Conservation (phyloP, 1,140 invertebrate genomes). For the Dendrolimus kikuchii region DNA sequence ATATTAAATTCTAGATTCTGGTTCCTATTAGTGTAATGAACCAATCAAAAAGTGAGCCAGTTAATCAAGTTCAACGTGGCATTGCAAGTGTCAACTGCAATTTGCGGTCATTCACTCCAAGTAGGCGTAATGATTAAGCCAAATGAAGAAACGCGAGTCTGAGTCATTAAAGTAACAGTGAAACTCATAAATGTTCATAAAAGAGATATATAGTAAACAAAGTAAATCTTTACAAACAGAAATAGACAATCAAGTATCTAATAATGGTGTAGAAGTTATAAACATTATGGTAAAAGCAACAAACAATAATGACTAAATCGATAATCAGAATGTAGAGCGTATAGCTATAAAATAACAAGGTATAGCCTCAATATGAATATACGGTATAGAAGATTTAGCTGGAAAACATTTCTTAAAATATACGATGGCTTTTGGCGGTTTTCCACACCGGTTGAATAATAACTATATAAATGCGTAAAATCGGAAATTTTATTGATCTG, state of each 20-base stretch:
- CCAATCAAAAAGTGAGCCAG: conserved; percentile 7
- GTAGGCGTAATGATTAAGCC: conserved; percentile 16
- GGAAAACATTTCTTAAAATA: conserved; percentile 16
- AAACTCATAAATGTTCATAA: conserved; percentile 9
- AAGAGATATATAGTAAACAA: conserved; percentile 2
- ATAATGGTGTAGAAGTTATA: background rate
- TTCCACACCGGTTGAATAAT: conserved; percentile 16
- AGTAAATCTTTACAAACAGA: conserved; percentile 1
- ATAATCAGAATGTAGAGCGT: background rate
- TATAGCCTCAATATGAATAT: conserved; percentile 5
- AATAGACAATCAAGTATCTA: background rate
- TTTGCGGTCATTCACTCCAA: conserved; percentile 14
- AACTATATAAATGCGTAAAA: conserved; percentile 9
- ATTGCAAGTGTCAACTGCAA: conserved; percentile 10
- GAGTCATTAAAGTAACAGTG: conserved; percentile 11
- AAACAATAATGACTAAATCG: conserved; percentile 1
- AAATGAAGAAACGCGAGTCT: conserved; percentile 11
- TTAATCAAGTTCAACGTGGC: conserved; percentile 4
- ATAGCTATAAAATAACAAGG: conserved; percentile 5
- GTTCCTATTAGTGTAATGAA: background rate
- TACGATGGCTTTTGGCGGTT: conserved; percentile 19
- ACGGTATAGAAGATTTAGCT: conserved; percentile 5
- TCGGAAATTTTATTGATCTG: conserved; percentile 7
- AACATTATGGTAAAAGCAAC: conserved; percentile 1
- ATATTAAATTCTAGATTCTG: too few relatives aligned